phyloP scores from a whole-genome alignment of 1,140 invertebrate genomes.

The Pristionchus pacificus region DNA sequence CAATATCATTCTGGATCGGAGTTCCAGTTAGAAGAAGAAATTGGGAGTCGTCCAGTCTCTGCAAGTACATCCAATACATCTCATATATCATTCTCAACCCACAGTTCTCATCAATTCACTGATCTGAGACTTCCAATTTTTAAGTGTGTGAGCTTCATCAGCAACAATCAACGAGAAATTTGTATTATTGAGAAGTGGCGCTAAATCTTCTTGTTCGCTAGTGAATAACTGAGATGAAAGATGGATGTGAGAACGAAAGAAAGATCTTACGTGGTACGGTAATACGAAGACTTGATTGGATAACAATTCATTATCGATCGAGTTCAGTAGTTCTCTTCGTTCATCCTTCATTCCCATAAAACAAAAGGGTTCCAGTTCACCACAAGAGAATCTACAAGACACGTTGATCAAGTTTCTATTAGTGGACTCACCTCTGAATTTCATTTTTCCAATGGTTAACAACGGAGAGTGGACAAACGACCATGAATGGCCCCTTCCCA shows the following conservation, averaged over 20 bases:
- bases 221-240: neutral
- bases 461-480: neutral
- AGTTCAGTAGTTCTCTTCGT: neutral
- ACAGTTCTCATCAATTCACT: neutral
- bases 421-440: neutral
- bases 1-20: conserved; percentile 14
- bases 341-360: neutral
- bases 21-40: conserved; percentile 17
- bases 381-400: neutral
- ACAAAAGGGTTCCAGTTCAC: neutral
- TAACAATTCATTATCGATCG: neutral
- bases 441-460: neutral
- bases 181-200: neutral
- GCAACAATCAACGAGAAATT: conserved; percentile 5
- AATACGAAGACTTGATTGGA: neutral
- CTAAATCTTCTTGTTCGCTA: neutral
- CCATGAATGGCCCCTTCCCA: neutral
- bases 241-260: neutral
- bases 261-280: neutral
- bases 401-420: neutral
- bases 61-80: neutral
- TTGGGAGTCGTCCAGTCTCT: neutral
- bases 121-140: conserved; percentile 16
- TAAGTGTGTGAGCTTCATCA: conserved; percentile 17
- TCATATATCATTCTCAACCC: neutral